These are phyloP conservation scores for Rhinoptilus africanus DNA, from an alignment of 2,113 vertebrate species.

Conservation along the genomic window DNA sequence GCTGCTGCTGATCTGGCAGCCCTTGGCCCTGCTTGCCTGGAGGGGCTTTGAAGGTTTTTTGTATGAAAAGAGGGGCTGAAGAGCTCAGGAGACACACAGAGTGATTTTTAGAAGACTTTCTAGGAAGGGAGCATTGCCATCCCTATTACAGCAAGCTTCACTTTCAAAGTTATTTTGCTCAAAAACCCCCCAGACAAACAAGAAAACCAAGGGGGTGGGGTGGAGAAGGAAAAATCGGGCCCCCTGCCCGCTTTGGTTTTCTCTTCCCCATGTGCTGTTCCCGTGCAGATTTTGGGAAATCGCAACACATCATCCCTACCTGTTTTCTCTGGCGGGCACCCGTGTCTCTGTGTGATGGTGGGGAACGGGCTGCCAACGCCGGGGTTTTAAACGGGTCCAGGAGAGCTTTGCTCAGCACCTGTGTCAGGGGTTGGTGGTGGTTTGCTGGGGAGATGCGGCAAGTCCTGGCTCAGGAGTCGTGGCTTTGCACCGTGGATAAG, in stretches of 20 bases:
- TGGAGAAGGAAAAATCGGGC: not conserved
- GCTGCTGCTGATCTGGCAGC: not conserved
- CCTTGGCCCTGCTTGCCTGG: not conserved
- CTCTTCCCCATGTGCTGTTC: not conserved
- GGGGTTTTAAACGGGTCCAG: not conserved
- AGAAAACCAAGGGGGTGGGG: not conserved
- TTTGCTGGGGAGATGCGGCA: rapidly evolving
- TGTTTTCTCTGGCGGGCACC: not conserved
- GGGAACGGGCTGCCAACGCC: not conserved
- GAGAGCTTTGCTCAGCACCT: not conserved
- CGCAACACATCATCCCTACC: not conserved
- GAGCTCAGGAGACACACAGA: not conserved
- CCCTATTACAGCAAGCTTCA: not conserved
- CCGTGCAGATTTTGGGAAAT: not conserved
- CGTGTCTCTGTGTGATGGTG: not conserved
- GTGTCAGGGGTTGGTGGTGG: rapidly evolving
- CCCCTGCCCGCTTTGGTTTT: not conserved
- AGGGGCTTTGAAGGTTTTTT: not conserved
- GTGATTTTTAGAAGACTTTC: not conserved
- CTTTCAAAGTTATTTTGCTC: not conserved
- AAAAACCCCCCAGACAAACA: no score
- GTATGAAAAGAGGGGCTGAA: not conserved
- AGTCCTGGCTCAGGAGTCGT: rapidly evolving
- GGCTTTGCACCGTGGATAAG: not conserved
- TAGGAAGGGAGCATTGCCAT: not conserved